Evolutionary conservation across 2,113 vertebrate genomes (phyloP).

Genomic region (Lanius ludovicianus): DNA sequence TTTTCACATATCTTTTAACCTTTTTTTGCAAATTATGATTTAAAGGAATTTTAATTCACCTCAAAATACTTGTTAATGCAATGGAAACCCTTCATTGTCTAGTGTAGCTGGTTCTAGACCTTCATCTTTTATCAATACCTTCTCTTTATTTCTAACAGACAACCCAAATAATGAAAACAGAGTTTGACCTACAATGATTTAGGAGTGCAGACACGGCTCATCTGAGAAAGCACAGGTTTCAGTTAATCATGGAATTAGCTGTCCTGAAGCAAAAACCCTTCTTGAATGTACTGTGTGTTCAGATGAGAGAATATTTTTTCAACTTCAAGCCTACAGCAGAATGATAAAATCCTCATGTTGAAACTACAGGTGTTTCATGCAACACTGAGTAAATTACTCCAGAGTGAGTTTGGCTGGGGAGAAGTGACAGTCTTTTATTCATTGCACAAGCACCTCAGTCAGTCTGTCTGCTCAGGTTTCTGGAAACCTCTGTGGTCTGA

Average conservation of each 20-base stretch:
- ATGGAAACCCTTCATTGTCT: neutral
- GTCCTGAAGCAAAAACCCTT: neutral
- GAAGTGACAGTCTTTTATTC: constrained; percentile 42
- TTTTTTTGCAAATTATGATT: neutral
- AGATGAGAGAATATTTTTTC: neutral
- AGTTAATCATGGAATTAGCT: neutral
- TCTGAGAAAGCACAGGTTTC: neutral
- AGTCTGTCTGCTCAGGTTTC: constrained; percentile 46
- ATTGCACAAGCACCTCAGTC: constrained; percentile 53
- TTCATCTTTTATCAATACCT: neutral
- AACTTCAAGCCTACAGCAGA: neutral
- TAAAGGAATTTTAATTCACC: neutral
- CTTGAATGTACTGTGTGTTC: neutral
- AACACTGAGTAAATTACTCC: constrained; percentile 1
- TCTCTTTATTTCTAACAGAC: neutral
- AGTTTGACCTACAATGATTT: neutral
- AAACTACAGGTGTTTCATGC: constrained; percentile 40
- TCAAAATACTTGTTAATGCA: neutral
- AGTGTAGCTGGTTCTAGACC: neutral
- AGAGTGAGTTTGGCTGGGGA: constrained; percentile 8
- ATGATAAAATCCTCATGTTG: neutral
- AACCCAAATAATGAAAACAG: neutral
- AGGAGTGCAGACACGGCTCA: neutral
- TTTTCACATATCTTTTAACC: neutral
- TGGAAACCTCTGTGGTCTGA: constrained; percentile 57